These are phyloP conservation scores for Danio tinwini DNA, from an alignment of 2,797 vertebrate species.

Conservation along the genomic window DNA sequence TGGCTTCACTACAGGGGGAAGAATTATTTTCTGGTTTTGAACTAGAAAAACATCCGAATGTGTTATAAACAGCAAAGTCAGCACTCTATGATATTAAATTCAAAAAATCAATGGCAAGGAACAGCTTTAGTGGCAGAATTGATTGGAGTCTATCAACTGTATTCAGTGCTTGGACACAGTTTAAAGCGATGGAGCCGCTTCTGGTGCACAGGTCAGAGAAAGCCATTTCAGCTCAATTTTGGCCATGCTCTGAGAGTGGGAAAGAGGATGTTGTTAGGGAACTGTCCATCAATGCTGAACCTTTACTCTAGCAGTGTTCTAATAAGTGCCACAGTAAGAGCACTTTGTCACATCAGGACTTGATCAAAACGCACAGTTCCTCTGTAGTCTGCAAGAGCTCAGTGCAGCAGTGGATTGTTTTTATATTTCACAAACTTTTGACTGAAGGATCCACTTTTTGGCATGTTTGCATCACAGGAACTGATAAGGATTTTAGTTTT, in stretches of 20 bases:
- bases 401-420: too few species aligned
- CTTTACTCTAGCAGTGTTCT: constrained; percentile 22
- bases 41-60: constrained; percentile 4
- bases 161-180: constrained; percentile 51
- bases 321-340: constrained; percentile 28
- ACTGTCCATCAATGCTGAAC: constrained; percentile 37
- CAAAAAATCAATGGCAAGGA: constrained; percentile 46
- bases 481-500: background rate
- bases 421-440: background rate
- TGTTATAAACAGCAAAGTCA: constrained; percentile 38
- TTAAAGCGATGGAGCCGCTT: constrained; percentile 46
- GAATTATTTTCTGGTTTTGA: constrained; percentile 41
- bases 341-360: constrained; percentile 22
- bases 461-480: background rate
- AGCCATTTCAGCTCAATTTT: constrained; percentile 41
- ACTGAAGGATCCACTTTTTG: background rate
- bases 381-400: background rate
- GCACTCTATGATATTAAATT: constrained; percentile 51
- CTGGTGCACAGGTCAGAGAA: constrained; percentile 50
- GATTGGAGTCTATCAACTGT: constrained; percentile 61
- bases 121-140: constrained; percentile 52
- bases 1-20: background rate
- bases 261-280: constrained; percentile 21
- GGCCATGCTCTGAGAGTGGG: constrained; percentile 11
- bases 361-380: constrained; percentile 26